Conservation (phyloP, 2,888 invertebrate species). For the Philereme vetulata region DNA sequence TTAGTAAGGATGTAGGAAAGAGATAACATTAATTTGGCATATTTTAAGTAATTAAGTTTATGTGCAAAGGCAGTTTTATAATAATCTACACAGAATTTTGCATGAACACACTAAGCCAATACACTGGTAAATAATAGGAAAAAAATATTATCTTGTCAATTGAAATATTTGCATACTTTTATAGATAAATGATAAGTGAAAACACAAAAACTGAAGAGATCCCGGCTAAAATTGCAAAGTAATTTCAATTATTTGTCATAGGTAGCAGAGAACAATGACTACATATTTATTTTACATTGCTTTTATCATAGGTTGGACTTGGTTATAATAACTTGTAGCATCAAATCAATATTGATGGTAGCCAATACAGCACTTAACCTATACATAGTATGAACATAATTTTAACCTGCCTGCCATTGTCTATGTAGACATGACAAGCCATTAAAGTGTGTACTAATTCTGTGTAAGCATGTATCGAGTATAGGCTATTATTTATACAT, state of each 20-base stretch:
- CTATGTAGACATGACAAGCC: conserved; percentile 20
- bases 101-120: neutral
- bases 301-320: neutral
- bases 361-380: conserved; percentile 26
- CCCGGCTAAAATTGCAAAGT: neutral
- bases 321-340: neutral
- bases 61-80: too few species aligned
- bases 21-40: too few species aligned
- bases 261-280: neutral
- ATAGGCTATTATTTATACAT: conserved; percentile 18
- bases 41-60: too few species aligned
- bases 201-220: neutral
- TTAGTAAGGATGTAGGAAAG: too few species aligned
- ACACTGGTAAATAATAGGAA: neutral
- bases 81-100: neutral
- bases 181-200: conserved; percentile 4
- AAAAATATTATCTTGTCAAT: conserved; percentile 6
- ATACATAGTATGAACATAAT: conserved; percentile 16
- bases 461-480: conserved; percentile 6
- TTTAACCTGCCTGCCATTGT: conserved; percentile 22
- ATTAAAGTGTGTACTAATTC: conserved; percentile 18
- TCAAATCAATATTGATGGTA: neutral
- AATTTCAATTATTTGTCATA: neutral
- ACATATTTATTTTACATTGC: too few species aligned
- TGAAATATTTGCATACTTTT: conserved; percentile 7